These are phyloP conservation scores for Drosophila suboccidentalis DNA, from an alignment of 2,888 invertebrate species.

Conservation along the genomic window DNA sequence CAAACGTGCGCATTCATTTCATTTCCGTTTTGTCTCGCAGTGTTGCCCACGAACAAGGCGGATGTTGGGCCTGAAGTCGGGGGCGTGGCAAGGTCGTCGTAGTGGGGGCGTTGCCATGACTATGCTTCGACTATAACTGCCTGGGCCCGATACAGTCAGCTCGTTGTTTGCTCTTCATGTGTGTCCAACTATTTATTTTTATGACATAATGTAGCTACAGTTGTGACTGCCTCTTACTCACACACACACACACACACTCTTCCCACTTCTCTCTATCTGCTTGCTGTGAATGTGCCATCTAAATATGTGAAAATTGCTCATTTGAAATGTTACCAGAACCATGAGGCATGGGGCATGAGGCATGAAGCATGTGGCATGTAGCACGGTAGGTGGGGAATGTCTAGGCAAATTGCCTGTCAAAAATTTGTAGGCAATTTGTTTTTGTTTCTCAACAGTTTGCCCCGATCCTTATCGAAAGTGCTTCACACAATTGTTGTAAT, in stretches of 20 bases:
- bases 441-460: slow-evolving; percentile 43
- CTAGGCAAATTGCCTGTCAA: slow-evolving; percentile 78
- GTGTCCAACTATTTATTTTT: slow-evolving; percentile 76
- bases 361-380: slow-evolving; percentile 4
- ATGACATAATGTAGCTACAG: slow-evolving; percentile 73
- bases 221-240: slow-evolving; percentile 30
- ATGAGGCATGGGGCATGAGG: neutral
- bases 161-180: slow-evolving; percentile 20
- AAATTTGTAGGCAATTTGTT: slow-evolving; percentile 76
- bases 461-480: slow-evolving; percentile 64
- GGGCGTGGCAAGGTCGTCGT: slow-evolving; percentile 2
- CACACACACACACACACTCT: neutral
- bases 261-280: slow-evolving; percentile 18
- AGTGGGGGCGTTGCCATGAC: slow-evolving; percentile 49
- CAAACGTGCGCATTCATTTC: slow-evolving; percentile 58
- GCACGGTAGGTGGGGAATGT: slow-evolving; percentile 28
- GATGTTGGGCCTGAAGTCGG: neutral
- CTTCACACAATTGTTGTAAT: slow-evolving; percentile 57
- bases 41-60: neutral
- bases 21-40: slow-evolving; percentile 56
- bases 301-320: slow-evolving; percentile 80
- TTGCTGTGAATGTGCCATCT: slow-evolving; percentile 65
- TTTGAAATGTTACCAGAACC: slow-evolving; percentile 65
- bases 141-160: slow-evolving; percentile 32
- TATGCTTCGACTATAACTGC: slow-evolving; percentile 56